Percentiles rank a stretch among this genome's conserved stretches.
phyloP scores from a whole-genome alignment of 2,888 invertebrate species.

The Trissolcus japonicus region DNA sequence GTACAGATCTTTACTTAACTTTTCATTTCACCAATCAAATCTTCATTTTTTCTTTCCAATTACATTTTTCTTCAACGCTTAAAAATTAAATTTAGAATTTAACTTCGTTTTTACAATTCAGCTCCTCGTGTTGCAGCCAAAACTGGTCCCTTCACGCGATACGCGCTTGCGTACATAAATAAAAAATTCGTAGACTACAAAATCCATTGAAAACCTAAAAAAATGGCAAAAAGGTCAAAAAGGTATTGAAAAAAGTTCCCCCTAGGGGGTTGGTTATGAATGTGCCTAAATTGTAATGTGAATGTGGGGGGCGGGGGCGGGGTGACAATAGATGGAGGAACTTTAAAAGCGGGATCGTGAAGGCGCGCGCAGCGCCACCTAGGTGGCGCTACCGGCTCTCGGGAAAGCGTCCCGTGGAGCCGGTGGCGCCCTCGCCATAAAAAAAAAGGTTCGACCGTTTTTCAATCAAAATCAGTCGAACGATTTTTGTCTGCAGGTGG shows the following conservation, averaged over 20 bases:
- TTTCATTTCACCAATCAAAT: no score
- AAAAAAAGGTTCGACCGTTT: slow-evolving; percentile 20
- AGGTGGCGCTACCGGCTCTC: slow-evolving; percentile 38
- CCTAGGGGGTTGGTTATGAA: slow-evolving; percentile 17
- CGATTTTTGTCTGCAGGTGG: slow-evolving; percentile 24
- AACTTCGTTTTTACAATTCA: no score
- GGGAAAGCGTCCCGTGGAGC: slow-evolving; percentile 45
- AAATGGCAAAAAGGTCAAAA: slow-evolving; percentile 10
- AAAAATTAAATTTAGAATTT: no score
- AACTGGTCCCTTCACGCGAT: no score
- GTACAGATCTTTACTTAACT: no score
- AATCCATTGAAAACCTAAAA: slow-evolving; percentile 32
- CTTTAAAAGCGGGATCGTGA: background rate
- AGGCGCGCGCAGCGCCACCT: slow-evolving; percentile 42
- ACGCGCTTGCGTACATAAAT: background rate
- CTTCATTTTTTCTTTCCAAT: no score
- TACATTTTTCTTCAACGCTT: no score
- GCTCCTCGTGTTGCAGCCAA: no score
- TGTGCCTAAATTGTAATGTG: slow-evolving; percentile 31
- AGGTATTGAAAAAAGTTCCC: slow-evolving; percentile 2
- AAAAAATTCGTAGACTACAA: slow-evolving; percentile 9
- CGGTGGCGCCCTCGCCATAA: slow-evolving; percentile 20
- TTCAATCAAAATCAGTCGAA: slow-evolving; percentile 7
- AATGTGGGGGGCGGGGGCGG: slow-evolving; percentile 1
- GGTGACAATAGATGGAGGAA: background rate